These are phyloP conservation scores for Exephanes ischioxanthus DNA, from an alignment of 2,888 invertebrate species.

Conservation along the genomic window DNA sequence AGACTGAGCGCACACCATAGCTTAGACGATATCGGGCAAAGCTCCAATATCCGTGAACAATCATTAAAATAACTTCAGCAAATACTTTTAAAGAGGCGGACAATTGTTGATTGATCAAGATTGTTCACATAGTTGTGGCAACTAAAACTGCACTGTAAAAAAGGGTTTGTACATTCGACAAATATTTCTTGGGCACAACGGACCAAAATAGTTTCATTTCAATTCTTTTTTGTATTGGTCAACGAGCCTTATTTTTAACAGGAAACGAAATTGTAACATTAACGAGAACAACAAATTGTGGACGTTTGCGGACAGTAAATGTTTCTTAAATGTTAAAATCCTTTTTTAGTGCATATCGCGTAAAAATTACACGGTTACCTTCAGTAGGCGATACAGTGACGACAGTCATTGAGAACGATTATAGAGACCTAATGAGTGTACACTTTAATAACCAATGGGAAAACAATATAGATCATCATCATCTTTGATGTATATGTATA, in stretches of 20 bases:
- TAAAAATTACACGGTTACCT: slow-evolving; percentile 23
- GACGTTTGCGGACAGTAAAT: background rate
- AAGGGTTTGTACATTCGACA: background rate
- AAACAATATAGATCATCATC: slow-evolving; percentile 25
- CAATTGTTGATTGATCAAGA: slow-evolving; percentile 9
- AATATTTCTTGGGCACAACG: background rate
- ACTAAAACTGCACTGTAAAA: background rate
- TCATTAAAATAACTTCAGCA: slow-evolving; percentile 50
- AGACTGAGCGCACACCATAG: slow-evolving; percentile 37
- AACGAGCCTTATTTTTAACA: no score
- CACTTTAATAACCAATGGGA: background rate
- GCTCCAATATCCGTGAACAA: slow-evolving; percentile 43
- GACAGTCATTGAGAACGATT: slow-evolving; percentile 1
- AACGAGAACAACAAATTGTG: no score
- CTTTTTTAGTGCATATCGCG: slow-evolving; percentile 9
- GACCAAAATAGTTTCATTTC: background rate
- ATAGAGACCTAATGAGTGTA: slow-evolving; percentile 35
- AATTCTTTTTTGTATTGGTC: background rate
- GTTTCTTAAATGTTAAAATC: background rate
- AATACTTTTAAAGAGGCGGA: slow-evolving; percentile 28
- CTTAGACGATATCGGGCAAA: slow-evolving; percentile 22
- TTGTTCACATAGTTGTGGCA: slow-evolving; percentile 9
- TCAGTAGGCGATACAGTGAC: background rate
- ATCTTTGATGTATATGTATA: slow-evolving; percentile 39
- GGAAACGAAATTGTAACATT: background rate